Percentiles rank a stretch among this genome's conserved stretches.
Evolutionary conservation across 2,797 vertebrate genomes (phyloP).

Genomic region (Sebastiscus albofasciatus): DNA sequence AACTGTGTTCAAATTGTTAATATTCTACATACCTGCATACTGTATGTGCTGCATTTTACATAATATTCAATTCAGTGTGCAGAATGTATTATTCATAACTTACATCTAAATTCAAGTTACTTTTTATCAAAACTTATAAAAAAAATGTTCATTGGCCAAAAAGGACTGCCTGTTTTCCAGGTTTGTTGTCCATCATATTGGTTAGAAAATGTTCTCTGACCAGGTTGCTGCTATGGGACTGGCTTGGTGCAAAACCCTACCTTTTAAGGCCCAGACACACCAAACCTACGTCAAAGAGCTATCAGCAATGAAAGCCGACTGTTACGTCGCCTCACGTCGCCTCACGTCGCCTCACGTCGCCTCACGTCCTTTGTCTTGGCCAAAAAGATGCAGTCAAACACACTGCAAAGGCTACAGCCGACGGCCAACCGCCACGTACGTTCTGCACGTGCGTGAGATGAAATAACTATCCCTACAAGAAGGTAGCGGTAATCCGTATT

Average conservation of each 20-base stretch:
- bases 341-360: no score
- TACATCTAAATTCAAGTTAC: neutral
- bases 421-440: no score
- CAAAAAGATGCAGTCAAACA: no score
- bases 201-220: neutral
- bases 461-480: no score
- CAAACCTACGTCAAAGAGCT: no score
- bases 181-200: neutral
- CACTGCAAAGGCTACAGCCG: no score
- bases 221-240: neutral
- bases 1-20: neutral
- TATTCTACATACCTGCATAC: neutral
- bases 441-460: no score
- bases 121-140: neutral
- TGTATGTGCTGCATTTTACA: neutral
- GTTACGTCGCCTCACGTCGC: no score
- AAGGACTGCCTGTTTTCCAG: neutral
- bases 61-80: neutral
- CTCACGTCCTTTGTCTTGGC: no score
- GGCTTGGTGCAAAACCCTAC: neutral
- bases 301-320: no score
- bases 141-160: neutral
- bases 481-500: no score
- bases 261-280: neutral
- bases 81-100: neutral